Base-by-base conservation (phyloP, 2,888 invertebrate genomes). In the Odontomyia ornata region DNA sequence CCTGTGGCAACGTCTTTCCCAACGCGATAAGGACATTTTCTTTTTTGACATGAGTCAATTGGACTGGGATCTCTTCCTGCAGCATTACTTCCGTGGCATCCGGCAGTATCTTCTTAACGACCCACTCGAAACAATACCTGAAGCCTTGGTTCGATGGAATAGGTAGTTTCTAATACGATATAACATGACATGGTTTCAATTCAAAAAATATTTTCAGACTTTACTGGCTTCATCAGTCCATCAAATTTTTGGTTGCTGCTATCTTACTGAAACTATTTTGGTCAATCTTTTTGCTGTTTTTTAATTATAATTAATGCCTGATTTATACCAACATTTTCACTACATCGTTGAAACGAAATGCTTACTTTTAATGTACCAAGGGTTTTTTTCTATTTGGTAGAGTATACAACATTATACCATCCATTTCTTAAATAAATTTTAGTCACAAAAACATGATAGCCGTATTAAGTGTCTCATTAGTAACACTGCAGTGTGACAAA, bases 61-160 rank as follows among this genome's bases (percentile, higher is more conserved):
- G 81, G 89, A 93, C 56, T 97, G 96, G 96, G 90, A 92, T 71
- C 84, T 87, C 0, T 93, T 91, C 83, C 88, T 93, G 80, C 88
- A 90, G 77, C 89, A 89, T 76, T 93, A 92, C 82, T 88, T 91
- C 78, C 86, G 89, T 85, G 96, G 96, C 1, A 89, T 93, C 64
- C 89, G 95, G 80, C 89, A 92, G 0, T 95, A 93, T 84, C 86
- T 96, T 11, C 86, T 96, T 47, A 95, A 95, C 82, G 96, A 96
- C 83, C 92, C 94, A 23, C 84, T 93, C 1, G 91, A 92, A 0
- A 93, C 93, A 0, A 85, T 95, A 75, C 92, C 92, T 0, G 89
- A 91, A 81, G 94, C 92, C 80, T 89, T 88, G 79, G 91, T 90
- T 84, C 87, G 87, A 79, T 89, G 89, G 89, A 88, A 87, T 80